These are phyloP conservation scores for Aythya fuligula DNA, from an alignment of 2,797 vertebrate genomes.

Conservation along the genomic window DNA sequence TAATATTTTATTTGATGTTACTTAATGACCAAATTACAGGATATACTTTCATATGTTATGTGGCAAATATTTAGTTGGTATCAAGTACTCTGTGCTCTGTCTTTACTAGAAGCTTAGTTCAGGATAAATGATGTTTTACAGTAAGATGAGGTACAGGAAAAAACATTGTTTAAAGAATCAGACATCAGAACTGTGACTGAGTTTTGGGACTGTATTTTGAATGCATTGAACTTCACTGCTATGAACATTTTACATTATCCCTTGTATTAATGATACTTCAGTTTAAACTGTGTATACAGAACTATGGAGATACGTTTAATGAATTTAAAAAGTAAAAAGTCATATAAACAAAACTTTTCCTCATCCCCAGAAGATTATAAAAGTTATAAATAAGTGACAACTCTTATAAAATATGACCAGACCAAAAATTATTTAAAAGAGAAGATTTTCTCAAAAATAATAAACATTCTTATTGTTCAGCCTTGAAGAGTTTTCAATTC, in stretches of 20 bases:
- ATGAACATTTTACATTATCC: not conserved
- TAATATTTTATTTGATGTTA: not conserved
- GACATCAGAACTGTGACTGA: not conserved
- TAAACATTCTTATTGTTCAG: not conserved
- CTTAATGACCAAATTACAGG: not conserved
- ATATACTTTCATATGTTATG: not conserved
- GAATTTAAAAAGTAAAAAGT: not conserved
- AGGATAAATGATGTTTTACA: not conserved
- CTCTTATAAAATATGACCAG: not conserved
- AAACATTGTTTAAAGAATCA: not conserved
- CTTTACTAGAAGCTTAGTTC: not conserved
- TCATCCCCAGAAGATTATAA: not conserved
- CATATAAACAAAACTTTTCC: not conserved
- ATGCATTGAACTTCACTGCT: not conserved
- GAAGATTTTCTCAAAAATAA: not conserved
- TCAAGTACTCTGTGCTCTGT: not conserved
- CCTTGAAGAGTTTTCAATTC: not conserved
- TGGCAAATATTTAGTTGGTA: not conserved
- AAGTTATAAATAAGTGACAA: not conserved
- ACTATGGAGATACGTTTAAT: not conserved
- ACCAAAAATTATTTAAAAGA: not conserved
- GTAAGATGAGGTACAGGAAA: not conserved
- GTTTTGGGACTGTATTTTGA: not conserved
- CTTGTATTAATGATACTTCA: not conserved
- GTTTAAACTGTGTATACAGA: not conserved